phyloP scores from a whole-genome alignment of 2,888 invertebrate genomes.

The Scelioninae gen. 1 region DNA sequence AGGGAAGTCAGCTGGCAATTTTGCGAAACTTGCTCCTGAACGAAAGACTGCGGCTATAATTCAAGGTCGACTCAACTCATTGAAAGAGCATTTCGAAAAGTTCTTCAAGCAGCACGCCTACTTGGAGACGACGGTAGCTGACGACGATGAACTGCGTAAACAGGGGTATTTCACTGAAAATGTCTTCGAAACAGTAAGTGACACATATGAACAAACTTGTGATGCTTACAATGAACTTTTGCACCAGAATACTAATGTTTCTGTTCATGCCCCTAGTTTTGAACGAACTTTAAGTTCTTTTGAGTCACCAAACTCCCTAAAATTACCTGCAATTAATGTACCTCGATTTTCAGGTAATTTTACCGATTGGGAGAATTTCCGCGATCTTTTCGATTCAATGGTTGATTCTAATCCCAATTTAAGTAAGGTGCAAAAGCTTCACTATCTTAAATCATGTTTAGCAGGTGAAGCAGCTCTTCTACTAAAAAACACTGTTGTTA shows the following conservation, averaged over 20 bases:
- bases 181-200: background rate
- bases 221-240: background rate
- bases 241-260: background rate
- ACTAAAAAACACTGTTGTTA: too few species aligned
- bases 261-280: background rate
- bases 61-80: background rate
- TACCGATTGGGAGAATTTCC: slow-evolving; percentile 10
- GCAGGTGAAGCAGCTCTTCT: too few species aligned
- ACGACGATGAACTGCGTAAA: background rate
- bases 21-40: background rate
- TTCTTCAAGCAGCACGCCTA: background rate
- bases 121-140: background rate
- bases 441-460: too few species aligned
- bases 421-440: too few species aligned
- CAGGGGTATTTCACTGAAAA: background rate
- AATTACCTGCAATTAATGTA: background rate
- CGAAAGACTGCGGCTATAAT: background rate
- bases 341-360: slow-evolving; percentile 21
- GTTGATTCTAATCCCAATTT: background rate
- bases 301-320: background rate
- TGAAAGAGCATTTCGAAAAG: background rate
- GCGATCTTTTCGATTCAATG: slow-evolving; percentile 1
- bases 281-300: background rate
- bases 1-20: background rate
- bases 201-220: background rate